phyloP scores from a whole-genome alignment of 2,888 invertebrate genomes.

The Coenonympha glycerion region DNA sequence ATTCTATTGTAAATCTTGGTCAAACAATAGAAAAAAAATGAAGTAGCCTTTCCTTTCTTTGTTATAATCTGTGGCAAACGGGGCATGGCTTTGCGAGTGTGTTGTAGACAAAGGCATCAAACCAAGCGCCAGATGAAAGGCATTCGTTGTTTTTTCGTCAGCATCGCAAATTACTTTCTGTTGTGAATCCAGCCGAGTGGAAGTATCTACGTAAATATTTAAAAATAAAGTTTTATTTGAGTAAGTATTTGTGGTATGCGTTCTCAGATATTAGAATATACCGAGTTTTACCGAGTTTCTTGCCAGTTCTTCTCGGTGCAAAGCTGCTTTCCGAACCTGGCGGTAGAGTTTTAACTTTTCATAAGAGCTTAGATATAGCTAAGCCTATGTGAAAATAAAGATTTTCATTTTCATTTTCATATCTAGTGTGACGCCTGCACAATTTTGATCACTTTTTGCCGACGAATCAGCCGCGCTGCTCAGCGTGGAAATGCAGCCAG shows the following conservation, averaged over 20 bases:
- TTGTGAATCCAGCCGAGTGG: slow-evolving; percentile 28
- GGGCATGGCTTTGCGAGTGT: slow-evolving; percentile 23
- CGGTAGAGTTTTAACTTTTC: too few relatives aligned
- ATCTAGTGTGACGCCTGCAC: too few relatives aligned
- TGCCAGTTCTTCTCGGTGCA: too few relatives aligned
- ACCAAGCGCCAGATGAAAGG: slow-evolving; percentile 37
- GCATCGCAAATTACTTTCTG: slow-evolving; percentile 25
- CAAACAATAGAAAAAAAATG: slow-evolving; percentile 20
- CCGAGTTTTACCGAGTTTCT: too few relatives aligned
- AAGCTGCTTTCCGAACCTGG: too few relatives aligned
- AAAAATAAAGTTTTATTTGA: not conserved
- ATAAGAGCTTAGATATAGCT: too few relatives aligned
- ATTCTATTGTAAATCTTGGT: slow-evolving; percentile 14
- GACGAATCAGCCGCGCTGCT: too few relatives aligned
- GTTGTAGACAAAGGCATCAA: slow-evolving; percentile 39
- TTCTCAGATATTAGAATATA: too few relatives aligned
- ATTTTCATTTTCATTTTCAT: too few relatives aligned
- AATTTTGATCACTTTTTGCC: too few relatives aligned
- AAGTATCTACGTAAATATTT: slow-evolving; percentile 30
- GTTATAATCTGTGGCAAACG: slow-evolving; percentile 25
- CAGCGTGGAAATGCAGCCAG: too few relatives aligned
- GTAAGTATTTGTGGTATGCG: not conserved
- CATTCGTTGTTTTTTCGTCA: slow-evolving; percentile 24
- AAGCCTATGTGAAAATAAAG: too few relatives aligned
- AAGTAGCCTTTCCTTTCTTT: slow-evolving; percentile 25